phyloP scores from a whole-genome alignment of 2,797 vertebrate genomes.

The Discoglossus pictus region DNA sequence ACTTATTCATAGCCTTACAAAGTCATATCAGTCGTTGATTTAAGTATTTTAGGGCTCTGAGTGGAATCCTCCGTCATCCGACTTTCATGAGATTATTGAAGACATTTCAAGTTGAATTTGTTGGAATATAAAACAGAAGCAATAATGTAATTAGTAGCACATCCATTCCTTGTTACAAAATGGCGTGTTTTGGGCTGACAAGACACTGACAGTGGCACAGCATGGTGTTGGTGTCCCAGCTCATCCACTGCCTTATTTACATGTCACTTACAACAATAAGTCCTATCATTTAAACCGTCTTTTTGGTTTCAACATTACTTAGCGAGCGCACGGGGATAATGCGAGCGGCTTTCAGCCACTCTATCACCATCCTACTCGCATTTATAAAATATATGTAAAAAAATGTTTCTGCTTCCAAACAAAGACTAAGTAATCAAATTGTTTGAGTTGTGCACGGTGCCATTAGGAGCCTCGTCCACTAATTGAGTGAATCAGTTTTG shows the following conservation, averaged over 20 bases:
- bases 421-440: conserved; percentile 89
- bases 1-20: too few relatives aligned
- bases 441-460: conserved; percentile 84
- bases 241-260: conserved; percentile 59
- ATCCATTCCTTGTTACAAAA: conserved; percentile 13
- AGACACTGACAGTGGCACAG: too few relatives aligned
- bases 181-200: neutral
- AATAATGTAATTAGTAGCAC: too few relatives aligned
- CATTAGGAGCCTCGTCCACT: conserved; percentile 93
- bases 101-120: neutral
- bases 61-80: neutral
- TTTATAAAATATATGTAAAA: conserved; percentile 68
- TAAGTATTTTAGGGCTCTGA: too few relatives aligned
- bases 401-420: conserved; percentile 66
- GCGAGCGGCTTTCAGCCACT: conserved; percentile 77
- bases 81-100: neutral
- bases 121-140: neutral
- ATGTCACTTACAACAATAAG: conserved; percentile 59
- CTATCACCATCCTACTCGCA: conserved; percentile 82
- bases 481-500: conserved; percentile 86
- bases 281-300: conserved; percentile 58
- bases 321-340: conserved; percentile 57
- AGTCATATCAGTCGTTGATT: too few relatives aligned
- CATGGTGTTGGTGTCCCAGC: too few relatives aligned
- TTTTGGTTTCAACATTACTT: conserved; percentile 59